Base-by-base conservation (phyloP, 2,888 invertebrate species). In the Drosophila nigritarsus region DNA sequence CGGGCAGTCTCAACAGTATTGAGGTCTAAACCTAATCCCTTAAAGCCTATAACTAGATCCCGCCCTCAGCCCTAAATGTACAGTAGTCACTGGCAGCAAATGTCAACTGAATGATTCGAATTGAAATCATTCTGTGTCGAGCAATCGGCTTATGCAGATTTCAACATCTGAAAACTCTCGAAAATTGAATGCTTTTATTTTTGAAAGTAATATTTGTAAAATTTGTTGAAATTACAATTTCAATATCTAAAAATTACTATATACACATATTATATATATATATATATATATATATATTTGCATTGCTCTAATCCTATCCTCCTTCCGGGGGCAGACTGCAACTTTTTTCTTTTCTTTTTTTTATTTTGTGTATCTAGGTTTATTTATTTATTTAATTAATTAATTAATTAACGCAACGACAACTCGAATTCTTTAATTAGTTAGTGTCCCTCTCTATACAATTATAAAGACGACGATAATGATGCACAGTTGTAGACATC, bases 1-100 rank as follows among this genome's bases (percentile, higher is more conserved):
- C 93, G 59, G 93, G 93, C 69, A 93, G 93, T 83, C 90, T 93
- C 45, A 93, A 93, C 91, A 93, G 93, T 92, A 93, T 93, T 92
- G 93, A 93, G 86, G 93, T 93, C 76, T 92, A 83, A 56, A n/a
- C 38, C 55, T 36, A 54, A 36, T 24, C 53, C 36, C 29, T 30
- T 53, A 53, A 9, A 34, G n/a, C 8, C 30, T 34, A 34, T 15
- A 34, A 34, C 24, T 34, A 7, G 13, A 8, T 5, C 30, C 29
- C 50, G 1, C n/a, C 13, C 11, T 27, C 27, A 27, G 24, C 6
- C 48, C 29, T 0, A 11, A 50, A 45, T 45, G 50, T 50, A 50
- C 50, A 50, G 18, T 50, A 50, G 29, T 11, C 11, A n/a, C 50
- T 50, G n/a, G 50, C 50, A 49, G 8, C 8, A 45, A 45, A 24